Base-by-base conservation (phyloP, 2,797 vertebrate species). In the Falco cherrug region DNA sequence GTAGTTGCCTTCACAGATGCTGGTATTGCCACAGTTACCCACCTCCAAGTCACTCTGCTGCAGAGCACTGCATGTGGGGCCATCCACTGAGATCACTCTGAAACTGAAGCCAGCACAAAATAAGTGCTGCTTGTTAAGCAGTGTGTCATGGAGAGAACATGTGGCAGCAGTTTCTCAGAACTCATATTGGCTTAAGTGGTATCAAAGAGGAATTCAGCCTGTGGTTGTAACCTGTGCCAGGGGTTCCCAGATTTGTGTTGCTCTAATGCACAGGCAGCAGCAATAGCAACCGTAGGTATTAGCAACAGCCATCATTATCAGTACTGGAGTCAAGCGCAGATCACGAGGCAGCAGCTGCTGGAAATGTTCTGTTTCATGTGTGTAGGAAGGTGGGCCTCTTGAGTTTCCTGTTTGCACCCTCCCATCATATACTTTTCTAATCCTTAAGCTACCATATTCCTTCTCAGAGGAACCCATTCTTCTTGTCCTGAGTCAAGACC, bases 131-230 rank as follows among this genome's bases (percentile, higher is more conserved):
- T 71, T 70, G 56, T 76, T 89, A 48, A 65, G 54, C 78, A 16
- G 41, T 39, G 51, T 6, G 10, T 89, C 78, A 67, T 13, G 47
- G 74, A 87, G 74, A 51, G 83, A 90, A 73, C 67, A n/a, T 48
- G 84, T 92, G 75, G 87, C 94, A 91, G 53, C 47, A 65, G 60
- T 92, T 96, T 97, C 94, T 95, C 71, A 92, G 95, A 95, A 92
- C 54, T 93, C 39, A 8, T 56, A 18, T 43, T 96, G 87, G 54
- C 50, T 89, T 92, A 76, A 92, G 74, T 92, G 78, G 67, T 87
- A 87, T 81, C 67, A 67, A 76, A 91, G 78, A 90, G 91, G 93
- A 93, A 85, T 97, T 92, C 89, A 89, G 75, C 39, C 78, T 91
- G 67, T 54, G 78, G 51, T 24, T 87, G 71, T 73, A 91, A 59